Conservation (phyloP, 2,113 vertebrate genomes). For the Malurus alboscapulatus region DNA sequence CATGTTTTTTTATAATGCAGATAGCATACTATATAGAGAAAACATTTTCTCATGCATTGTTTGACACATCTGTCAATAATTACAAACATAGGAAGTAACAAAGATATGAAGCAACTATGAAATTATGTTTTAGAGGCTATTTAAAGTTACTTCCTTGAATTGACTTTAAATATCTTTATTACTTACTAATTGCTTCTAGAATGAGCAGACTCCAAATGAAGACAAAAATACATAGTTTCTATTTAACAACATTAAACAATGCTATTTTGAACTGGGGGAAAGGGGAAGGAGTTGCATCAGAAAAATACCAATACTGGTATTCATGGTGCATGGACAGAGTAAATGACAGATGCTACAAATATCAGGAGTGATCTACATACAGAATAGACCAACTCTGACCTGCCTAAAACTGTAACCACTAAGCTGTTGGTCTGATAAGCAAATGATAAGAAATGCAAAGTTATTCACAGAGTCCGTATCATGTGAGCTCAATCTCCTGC, state of each 20-base stretch:
- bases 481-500: background rate
- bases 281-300: background rate
- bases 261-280: background rate
- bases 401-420: background rate
- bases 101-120: background rate
- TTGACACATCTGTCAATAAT: background rate
- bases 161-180: background rate
- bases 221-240: background rate
- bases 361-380: background rate
- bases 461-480: background rate
- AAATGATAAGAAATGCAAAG: background rate
- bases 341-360: background rate
- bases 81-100: background rate
- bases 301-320: background rate
- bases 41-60: background rate
- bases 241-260: background rate
- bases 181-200: background rate
- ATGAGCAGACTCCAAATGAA: background rate
- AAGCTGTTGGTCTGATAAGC: background rate
- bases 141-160: background rate
- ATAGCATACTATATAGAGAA: background rate
- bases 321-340: background rate
- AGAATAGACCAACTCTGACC: background rate
- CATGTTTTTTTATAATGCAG: background rate
- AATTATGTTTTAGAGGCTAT: background rate